Evolutionary conservation across 2,888 invertebrate species (phyloP), one percentile per base, ranked within the genome.

Genomic region (Metopia argyrocephala): DNA sequence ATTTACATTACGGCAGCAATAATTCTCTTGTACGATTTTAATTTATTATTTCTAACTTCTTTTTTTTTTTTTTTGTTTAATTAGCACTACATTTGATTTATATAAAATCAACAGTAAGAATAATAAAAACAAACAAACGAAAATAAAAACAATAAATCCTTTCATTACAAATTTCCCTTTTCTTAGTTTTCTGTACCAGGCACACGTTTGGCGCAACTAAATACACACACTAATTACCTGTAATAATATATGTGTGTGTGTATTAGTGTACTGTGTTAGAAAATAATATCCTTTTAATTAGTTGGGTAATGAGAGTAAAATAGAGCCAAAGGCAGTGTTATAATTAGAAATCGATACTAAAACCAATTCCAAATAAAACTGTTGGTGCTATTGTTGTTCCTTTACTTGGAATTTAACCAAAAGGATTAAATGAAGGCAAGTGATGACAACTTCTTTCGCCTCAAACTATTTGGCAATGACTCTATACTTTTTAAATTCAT

Each of bases 221-320:
- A 38, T 3, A 38, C 38, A 38, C 12, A 38, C 1, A 38, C 38
- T 38, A 38, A 38, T 38, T 38, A 38, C 38, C 38, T 38, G 38
- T 38, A 38, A 38, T 38, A 38, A 38, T 9, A 15, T 38, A 38
- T 38, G 38, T 54, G 5, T 57, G 28, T 12, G 18, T 20, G 9
- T 31, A 1, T 57, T 3, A 18, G 21, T 45, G n/a, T 62, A 52
- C 21, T 61, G 20, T 38, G 23, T 64, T 25, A 38, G 84, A 85
- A 86, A 86, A 86, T 87, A 85, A 56, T 70, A 31, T 71, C 12
- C 38, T 61, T 66, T 75, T 79, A 75, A 79, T 79, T 75, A 79
- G n/a, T 20, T 61, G 12, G 38, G 15, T 70, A 70, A 54, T 71
- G 66, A 56, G 50, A 65, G 48, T 57, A 38, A 46, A 20, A 38